Evolutionary conservation across 2,113 vertebrate species (phyloP).

Genomic region (Microtus richardsoni): DNA sequence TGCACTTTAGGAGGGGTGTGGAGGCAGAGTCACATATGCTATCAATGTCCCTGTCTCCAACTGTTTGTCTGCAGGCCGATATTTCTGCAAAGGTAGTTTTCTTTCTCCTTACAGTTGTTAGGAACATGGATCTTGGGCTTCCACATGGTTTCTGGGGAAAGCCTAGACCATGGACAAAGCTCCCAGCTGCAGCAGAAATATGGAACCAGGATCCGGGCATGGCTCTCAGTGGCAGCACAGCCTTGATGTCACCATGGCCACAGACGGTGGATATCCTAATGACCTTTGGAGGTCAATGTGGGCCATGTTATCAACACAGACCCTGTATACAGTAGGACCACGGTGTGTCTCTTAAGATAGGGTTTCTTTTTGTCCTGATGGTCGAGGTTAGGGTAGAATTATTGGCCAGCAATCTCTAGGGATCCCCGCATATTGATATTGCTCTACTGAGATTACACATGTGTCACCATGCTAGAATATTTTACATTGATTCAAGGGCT

Average conservation of each 20-base stretch:
- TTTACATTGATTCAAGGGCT: not conserved
- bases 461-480: not conserved
- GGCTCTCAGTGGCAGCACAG: not conserved
- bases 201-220: not conserved
- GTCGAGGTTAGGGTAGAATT: not conserved
- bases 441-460: not conserved
- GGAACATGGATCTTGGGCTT: not conserved
- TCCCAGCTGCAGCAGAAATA: not conserved
- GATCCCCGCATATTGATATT: not conserved
- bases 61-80: not conserved
- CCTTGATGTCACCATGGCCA: not conserved
- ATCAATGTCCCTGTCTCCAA: not conserved
- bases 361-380: not conserved
- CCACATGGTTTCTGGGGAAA: not conserved
- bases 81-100: not conserved
- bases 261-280: not conserved
- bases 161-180: not conserved
- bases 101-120: not conserved
- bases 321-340: not conserved
- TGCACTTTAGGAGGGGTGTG: not conserved
- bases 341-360: not conserved
- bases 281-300: not conserved
- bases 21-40: not conserved
- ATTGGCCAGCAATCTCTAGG: not conserved
- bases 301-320: not conserved